These are phyloP conservation scores for Melinaea menophilus DNA, from an alignment of 2,888 invertebrate genomes.

Conservation along the genomic window DNA sequence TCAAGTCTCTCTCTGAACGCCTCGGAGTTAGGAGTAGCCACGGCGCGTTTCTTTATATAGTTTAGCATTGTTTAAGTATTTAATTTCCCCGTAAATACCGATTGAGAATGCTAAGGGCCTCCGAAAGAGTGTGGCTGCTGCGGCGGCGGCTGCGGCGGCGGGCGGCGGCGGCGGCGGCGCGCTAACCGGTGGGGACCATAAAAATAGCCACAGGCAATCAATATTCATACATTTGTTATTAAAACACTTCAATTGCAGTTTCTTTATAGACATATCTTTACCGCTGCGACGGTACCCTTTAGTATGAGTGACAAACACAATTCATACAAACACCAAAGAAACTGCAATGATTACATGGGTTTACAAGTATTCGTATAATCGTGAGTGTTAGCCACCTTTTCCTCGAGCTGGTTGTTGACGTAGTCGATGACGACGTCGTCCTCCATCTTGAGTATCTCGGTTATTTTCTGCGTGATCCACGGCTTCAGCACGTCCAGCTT, in stretches of 20 bases:
- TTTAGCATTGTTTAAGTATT: slow-evolving; percentile 69
- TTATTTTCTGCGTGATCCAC: slow-evolving; percentile 98
- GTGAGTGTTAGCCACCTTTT: slow-evolving; percentile 82
- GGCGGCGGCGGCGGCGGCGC: slow-evolving; percentile 60
- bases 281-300: slow-evolving; percentile 30
- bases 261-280: slow-evolving; percentile 36
- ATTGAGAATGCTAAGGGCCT: slow-evolving; percentile 75
- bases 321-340: slow-evolving; percentile 49
- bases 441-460: slow-evolving; percentile 97
- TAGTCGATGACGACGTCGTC: slow-evolving; percentile 99
- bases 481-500: slow-evolving; percentile 98
- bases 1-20: slow-evolving; percentile 68
- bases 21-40: slow-evolving; percentile 40
- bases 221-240: slow-evolving; percentile 63
- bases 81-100: slow-evolving; percentile 78
- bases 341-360: slow-evolving; percentile 75
- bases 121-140: slow-evolving; percentile 66
- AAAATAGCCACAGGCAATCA: slow-evolving; percentile 78
- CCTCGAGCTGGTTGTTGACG: slow-evolving; percentile 98
- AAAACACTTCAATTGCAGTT: slow-evolving; percentile 72
- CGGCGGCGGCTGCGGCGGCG: slow-evolving; percentile 55
- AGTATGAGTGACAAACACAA: slow-evolving; percentile 22
- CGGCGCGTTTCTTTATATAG: slow-evolving; percentile 37
- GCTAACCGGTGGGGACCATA: slow-evolving; percentile 76
- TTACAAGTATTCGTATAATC: slow-evolving; percentile 43